phyloP scores from a whole-genome alignment of 1,140 invertebrate species.

The Leguminivora glycinivorella region DNA sequence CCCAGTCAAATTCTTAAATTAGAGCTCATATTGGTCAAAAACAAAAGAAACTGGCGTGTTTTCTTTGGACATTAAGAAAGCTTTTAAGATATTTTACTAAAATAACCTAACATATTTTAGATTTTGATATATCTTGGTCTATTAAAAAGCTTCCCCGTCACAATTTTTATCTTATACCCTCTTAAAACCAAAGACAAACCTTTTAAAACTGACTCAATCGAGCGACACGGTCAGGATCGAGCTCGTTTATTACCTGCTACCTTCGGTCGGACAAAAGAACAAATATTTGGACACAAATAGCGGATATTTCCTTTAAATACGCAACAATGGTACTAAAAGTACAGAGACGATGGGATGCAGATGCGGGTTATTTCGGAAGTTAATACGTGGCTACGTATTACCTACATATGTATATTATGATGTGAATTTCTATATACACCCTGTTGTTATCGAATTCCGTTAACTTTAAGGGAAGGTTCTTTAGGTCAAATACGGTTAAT shows the following conservation, averaged over 20 bases:
- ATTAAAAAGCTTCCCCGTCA: neutral
- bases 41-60: too few species aligned
- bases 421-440: neutral
- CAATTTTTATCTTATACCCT: neutral
- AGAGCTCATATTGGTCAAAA: too few species aligned
- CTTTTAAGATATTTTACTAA: too few species aligned
- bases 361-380: conserved; percentile 14
- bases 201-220: conserved; percentile 26
- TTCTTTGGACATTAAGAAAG: too few species aligned
- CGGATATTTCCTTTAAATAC: conserved; percentile 11
- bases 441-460: too few species aligned
- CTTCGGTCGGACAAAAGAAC: conserved; percentile 24
- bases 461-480: too few species aligned
- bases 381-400: neutral
- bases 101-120: too few species aligned
- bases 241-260: conserved; percentile 19
- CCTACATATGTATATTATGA: neutral
- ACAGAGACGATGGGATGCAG: neutral
- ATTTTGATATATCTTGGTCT: too few species aligned
- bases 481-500: too few species aligned
- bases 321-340: conserved; percentile 5
- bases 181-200: neutral
- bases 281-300: conserved; percentile 25
- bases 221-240: conserved; percentile 14
- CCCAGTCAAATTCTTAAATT: too few species aligned